Conservation (phyloP, 2,113 vertebrate species). For the Epinephelus moara region DNA sequence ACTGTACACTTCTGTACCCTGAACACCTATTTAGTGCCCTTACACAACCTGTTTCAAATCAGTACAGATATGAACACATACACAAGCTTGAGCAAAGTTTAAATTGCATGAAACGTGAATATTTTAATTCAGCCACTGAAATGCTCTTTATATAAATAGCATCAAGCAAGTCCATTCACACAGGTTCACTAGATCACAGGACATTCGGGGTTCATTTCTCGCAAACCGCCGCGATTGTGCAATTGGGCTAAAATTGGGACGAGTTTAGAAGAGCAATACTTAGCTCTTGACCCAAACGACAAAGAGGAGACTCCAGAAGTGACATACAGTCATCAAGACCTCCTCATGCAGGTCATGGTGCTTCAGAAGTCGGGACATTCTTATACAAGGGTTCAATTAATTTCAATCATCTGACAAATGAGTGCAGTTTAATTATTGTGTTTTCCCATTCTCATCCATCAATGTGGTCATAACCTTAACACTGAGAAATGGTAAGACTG, state of each 20-base stretch:
- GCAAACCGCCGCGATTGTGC: conserved; percentile 45
- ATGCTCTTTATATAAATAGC: conserved; percentile 11
- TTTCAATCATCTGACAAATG: background rate
- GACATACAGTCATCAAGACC: background rate
- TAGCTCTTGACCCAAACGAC: background rate
- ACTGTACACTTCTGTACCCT: conserved; percentile 62
- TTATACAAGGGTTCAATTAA: background rate
- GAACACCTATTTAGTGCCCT: conserved; percentile 39
- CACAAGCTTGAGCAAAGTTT: background rate
- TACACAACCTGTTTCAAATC: conserved; percentile 2
- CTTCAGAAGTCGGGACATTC: background rate
- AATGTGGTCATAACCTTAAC: background rate
- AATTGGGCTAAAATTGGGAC: conserved; percentile 7
- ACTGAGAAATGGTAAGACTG: conserved; percentile 12
- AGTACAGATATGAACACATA: conserved; percentile 27
- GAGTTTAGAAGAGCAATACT: background rate
- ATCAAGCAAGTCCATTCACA: conserved; percentile 14
- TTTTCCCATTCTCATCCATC: background rate
- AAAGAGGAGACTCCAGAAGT: background rate
- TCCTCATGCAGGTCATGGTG: background rate
- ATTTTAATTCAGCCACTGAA: conserved; percentile 8
- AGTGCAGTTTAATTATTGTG: background rate
- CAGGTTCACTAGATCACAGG: background rate
- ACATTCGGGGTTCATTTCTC: conserved; percentile 18
- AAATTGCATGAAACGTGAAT: background rate